These are phyloP conservation scores for Nansenia antarctica DNA, from an alignment of 2,113 vertebrate genomes.

Conservation along the genomic window DNA sequence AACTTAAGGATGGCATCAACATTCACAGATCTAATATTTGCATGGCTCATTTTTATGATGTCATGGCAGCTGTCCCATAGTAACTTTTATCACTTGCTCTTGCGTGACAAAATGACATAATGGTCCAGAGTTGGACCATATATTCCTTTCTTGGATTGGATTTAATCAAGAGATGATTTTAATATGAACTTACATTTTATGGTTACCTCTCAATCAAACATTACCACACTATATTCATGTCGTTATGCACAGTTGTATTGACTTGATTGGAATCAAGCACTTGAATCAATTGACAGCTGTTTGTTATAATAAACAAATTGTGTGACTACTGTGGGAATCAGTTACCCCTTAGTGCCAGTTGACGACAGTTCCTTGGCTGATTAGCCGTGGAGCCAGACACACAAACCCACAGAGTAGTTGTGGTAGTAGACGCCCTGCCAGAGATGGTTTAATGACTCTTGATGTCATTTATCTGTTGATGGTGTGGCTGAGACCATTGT, in stretches of 20 bases:
- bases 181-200: neutral
- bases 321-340: slow-evolving; percentile 13
- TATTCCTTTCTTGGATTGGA: neutral
- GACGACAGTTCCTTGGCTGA: slow-evolving; percentile 12
- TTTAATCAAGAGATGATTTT: neutral
- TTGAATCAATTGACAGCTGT: neutral
- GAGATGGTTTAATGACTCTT: slow-evolving; percentile 57
- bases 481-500: slow-evolving; percentile 50
- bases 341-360: slow-evolving; percentile 5
- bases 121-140: neutral
- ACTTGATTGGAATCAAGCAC: neutral
- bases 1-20: slow-evolving; percentile 49
- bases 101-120: slow-evolving; percentile 13
- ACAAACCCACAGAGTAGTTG: slow-evolving; percentile 55
- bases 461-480: slow-evolving; percentile 23
- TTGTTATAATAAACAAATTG: neutral
- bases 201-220: neutral
- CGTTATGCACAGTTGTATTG: too few relatives aligned
- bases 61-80: slow-evolving; percentile 23
- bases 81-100: slow-evolving; percentile 28
- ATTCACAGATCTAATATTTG: slow-evolving; percentile 41
- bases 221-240: neutral
- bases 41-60: slow-evolving; percentile 26
- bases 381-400: slow-evolving; percentile 36
- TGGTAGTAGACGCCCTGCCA: slow-evolving; percentile 32